Percentiles rank a stretch among this genome's conserved stretches.
Evolutionary conservation across 2,888 invertebrate species (phyloP).

Genomic region (Minunthozetes semirufus): DNA sequence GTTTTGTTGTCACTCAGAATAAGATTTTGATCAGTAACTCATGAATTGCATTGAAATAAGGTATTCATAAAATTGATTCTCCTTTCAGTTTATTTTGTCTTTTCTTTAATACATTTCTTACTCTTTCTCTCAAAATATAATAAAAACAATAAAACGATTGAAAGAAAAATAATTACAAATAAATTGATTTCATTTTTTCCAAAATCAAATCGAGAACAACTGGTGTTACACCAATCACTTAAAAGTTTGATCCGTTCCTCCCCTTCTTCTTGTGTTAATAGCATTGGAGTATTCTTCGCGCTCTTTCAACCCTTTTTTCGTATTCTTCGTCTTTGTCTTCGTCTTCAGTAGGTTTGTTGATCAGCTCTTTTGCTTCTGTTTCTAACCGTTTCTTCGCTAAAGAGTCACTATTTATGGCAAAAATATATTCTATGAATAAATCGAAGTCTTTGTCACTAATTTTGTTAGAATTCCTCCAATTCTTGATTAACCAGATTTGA

Average conservation of each 20-base stretch:
- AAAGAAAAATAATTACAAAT: background rate
- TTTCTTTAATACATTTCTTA: background rate
- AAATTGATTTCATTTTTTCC: background rate
- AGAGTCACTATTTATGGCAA: background rate
- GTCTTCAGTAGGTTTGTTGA: background rate
- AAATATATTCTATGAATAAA: background rate
- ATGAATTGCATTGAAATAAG: background rate
- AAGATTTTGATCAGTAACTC: background rate
- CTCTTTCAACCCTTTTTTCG: background rate
- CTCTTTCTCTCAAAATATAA: background rate
- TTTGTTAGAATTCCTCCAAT: background rate
- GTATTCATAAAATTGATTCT: background rate
- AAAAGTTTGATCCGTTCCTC: background rate
- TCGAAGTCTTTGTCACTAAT: conserved; percentile 17
- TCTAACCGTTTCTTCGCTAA: background rate
- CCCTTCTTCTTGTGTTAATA: background rate
- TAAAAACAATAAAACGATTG: background rate
- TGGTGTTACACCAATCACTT: background rate
- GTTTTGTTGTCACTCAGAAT: background rate
- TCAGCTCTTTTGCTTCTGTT: background rate
- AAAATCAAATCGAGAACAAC: conserved; percentile 8
- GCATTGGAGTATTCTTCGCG: background rate
- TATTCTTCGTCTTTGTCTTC: background rate
- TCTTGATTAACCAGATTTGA: conserved; percentile 7
- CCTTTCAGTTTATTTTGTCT: background rate